Base-by-base conservation (phyloP, 37 sponge, comb jelly and placozoan genomes). In the Ianthella basta region DNA sequence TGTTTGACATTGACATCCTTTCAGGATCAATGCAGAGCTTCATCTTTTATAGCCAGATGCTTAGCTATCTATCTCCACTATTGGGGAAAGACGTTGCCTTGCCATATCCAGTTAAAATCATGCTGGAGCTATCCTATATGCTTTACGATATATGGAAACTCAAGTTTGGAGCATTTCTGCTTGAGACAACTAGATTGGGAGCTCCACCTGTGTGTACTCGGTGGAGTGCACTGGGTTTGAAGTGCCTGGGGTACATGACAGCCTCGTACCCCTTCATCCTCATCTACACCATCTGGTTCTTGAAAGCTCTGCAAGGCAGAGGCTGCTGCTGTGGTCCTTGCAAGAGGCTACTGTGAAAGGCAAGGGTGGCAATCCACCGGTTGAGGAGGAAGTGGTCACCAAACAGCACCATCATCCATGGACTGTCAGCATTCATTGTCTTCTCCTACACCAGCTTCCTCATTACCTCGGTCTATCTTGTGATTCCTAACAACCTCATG, bases 1-100 rank as follows among this genome's bases (percentile, higher is more conserved):
- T 75, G n/a, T 75, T 75, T 75, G 78, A 75, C 78, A 75, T 75
- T 41, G 78, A 75, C 54, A 24, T 75, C n/a, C 78, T 75, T 21
- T 40, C 78, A 44, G 54, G 78, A 50, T 75, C 78, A 16, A 40
- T 75, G 54, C 78, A 75, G 78, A 36, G 78, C 78, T 75, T 75
- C 54, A 75, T 75, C 78, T 75, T 75, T 15, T 75, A 53, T 10
- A 50, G 54, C 25, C 78, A 75, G 25, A 75, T 75, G 78, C 53
- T 75, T 24, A 24, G 44, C 23, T 53, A 25, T 41, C 21, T 70
- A 5, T 36, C 54, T 36, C 37, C 78, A 18, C 20, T 23, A 3
- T 13, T 75, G 16, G n/a, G 20, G 25, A 24, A 53, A 44, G 38
- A 41, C 24, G n/a, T 20, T 24, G 24, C 14, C 39, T 35, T 34